Evolutionary conservation across 64 coral and sea anemone genomes (phyloP).

Genomic region (Hydrozoanthus tunicans): DNA sequence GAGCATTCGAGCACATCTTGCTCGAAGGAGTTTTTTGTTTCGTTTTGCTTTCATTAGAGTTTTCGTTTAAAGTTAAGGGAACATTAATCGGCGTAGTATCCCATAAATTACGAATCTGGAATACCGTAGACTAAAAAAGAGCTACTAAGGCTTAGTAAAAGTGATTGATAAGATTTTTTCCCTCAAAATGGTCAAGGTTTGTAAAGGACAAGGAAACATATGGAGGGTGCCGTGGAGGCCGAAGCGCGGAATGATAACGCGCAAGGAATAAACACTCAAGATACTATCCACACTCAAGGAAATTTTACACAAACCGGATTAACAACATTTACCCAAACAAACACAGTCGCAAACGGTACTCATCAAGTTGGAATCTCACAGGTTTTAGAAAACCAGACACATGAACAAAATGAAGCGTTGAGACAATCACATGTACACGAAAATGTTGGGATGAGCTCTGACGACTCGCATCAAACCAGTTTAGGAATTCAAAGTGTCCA

Average conservation of each 20-base stretch:
- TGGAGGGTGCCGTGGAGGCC: slow-evolving; percentile 69
- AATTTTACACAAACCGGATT: slow-evolving; percentile 82
- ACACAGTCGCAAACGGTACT: slow-evolving; percentile 81
- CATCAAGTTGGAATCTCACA: slow-evolving; percentile 81
- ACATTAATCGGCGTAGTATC: slow-evolving; percentile 17
- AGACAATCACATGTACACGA: slow-evolving; percentile 57
- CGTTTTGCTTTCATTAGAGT: slow-evolving; percentile 31
- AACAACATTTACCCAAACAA: slow-evolving; percentile 73
- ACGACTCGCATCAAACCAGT: slow-evolving; percentile 69
- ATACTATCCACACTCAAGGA: slow-evolving; percentile 40
- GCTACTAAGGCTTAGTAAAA: slow-evolving; percentile 2
- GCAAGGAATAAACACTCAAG: slow-evolving; percentile 71
- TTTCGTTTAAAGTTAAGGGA: slow-evolving; percentile 53
- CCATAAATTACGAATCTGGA: background rate
- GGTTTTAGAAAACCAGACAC: slow-evolving; percentile 79
- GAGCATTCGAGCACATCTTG: slow-evolving; percentile 59
- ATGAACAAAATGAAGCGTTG: slow-evolving; percentile 80
- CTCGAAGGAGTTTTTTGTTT: slow-evolving; percentile 35
- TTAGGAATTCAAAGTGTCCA: slow-evolving; percentile 73
- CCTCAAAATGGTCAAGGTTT: slow-evolving; percentile 69
- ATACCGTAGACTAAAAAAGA: slow-evolving; percentile 9
- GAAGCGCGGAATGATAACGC: slow-evolving; percentile 71
- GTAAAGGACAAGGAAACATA: slow-evolving; percentile 44
- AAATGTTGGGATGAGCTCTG: slow-evolving; percentile 64
- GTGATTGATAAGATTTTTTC: slow-evolving; percentile 46